Conservation (phyloP, 2,888 invertebrate genomes). For the Hoplodrina blanda region DNA sequence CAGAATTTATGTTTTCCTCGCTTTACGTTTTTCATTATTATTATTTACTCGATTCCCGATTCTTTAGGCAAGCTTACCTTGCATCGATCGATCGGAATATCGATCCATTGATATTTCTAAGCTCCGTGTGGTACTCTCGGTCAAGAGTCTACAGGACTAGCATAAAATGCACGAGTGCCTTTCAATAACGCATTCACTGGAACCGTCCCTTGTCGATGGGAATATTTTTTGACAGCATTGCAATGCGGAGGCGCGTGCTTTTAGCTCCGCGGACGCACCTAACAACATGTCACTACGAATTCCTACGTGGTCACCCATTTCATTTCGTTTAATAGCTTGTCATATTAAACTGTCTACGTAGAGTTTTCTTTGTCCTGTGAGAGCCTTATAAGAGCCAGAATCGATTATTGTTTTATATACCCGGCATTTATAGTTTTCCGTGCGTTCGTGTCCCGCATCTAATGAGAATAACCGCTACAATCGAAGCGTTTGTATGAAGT, state of each 20-base stretch:
- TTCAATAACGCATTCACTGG: constrained; percentile 62
- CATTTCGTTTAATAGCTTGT: constrained; percentile 82
- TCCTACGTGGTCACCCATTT: constrained; percentile 81
- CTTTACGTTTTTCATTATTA: not conserved
- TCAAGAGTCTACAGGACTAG: constrained; percentile 12
- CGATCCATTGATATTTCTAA: not conserved
- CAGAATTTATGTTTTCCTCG: not conserved
- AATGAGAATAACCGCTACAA: constrained; percentile 75
- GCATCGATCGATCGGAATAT: not conserved
- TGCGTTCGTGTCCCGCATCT: constrained; percentile 67
- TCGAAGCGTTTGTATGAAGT: constrained; percentile 69
- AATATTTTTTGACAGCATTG: constrained; percentile 60
- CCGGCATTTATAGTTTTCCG: constrained; percentile 66
- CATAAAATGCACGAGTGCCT: constrained; percentile 54
- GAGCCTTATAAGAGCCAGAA: constrained; percentile 74
- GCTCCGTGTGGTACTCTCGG: not conserved
- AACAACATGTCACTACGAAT: constrained; percentile 66
- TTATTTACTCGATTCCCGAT: not conserved
- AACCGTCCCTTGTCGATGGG: constrained; percentile 44
- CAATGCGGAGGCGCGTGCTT: constrained; percentile 64
- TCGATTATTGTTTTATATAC: constrained; percentile 78
- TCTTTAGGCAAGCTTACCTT: not conserved
- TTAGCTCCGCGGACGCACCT: constrained; percentile 61
- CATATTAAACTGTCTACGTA: constrained; percentile 69
- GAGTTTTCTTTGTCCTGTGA: constrained; percentile 73